Percentiles rank a stretch among this genome's conserved stretches.
These are phyloP conservation scores for Meiosimyza decipiens DNA, from an alignment of 2,888 invertebrate species.

Conservation along the genomic window DNA sequence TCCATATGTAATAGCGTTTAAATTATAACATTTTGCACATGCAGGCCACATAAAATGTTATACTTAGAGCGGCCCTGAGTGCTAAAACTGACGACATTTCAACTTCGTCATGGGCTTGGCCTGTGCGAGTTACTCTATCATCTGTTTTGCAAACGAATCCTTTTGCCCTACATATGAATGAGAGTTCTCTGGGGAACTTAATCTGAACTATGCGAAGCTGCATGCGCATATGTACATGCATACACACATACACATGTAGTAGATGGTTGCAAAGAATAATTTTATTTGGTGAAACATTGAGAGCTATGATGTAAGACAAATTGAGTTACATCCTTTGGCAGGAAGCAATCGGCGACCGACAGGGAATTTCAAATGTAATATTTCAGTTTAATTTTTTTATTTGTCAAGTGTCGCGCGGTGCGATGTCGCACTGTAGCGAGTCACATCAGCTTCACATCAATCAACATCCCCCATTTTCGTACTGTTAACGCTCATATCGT, in stretches of 20 bases:
- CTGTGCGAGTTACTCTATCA: no score
- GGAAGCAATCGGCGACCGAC: constrained; percentile 27
- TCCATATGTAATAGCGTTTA: no score
- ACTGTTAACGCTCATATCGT: not conserved
- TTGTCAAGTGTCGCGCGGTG: constrained; percentile 14
- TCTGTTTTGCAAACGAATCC: constrained; percentile 3
- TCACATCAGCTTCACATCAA: constrained; percentile 5
- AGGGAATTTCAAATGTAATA: constrained; percentile 24
- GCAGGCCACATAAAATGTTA: no score
- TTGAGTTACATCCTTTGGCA: constrained; percentile 31
- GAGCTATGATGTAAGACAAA: constrained; percentile 32
- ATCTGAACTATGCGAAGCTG: not conserved
- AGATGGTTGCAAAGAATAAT: constrained; percentile 21
- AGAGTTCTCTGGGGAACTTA: constrained; percentile 23
- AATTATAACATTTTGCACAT: no score
- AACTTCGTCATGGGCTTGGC: no score
- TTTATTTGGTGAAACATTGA: constrained; percentile 12
- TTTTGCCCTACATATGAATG: constrained; percentile 17
- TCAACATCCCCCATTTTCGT: not conserved
- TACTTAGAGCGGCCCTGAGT: no score
- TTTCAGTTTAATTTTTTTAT: constrained; percentile 19
- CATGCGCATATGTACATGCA: not conserved
- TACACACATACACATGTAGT: no score
- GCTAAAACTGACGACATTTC: no score
- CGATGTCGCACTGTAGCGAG: not conserved